phyloP scores from a whole-genome alignment of 2,888 invertebrate genomes.

The Mamestra brassicae region DNA sequence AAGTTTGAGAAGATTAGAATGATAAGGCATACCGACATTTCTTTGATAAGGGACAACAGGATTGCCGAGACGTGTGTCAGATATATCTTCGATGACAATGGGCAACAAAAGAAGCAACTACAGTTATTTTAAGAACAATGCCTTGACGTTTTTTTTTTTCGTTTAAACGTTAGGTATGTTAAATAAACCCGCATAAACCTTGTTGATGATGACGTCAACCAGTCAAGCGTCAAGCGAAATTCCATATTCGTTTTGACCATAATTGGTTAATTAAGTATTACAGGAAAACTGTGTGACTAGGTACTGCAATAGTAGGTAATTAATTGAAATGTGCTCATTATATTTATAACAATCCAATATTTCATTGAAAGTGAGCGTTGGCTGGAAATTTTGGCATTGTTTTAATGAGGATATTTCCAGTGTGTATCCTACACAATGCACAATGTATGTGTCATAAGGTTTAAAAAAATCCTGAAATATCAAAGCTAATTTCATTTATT shows the following conservation, averaged over 20 bases:
- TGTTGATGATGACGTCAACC: constrained; percentile 11
- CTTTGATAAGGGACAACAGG: constrained; percentile 44
- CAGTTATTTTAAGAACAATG: constrained; percentile 54
- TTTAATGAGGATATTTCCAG: constrained; percentile 7
- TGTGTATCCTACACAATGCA: background rate
- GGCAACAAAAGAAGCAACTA: constrained; percentile 33
- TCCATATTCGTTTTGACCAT: background rate
- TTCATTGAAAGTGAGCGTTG: background rate
- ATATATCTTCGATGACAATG: constrained; percentile 42
- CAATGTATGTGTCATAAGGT: no score
- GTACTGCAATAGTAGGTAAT: constrained; percentile 14
- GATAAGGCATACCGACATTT: constrained; percentile 38
- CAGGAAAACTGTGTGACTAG: constrained; percentile 7
- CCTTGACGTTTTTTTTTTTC: constrained; percentile 22
- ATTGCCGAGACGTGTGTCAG: constrained; percentile 29
- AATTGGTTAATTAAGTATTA: constrained; percentile 16
- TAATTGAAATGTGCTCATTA: constrained; percentile 29
- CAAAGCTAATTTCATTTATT: background rate
- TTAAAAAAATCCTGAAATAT: background rate
- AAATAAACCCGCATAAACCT: background rate
- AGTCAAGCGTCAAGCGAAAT: constrained; percentile 11
- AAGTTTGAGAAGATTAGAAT: constrained; percentile 50
- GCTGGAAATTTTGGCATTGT: background rate
- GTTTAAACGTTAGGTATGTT: background rate
- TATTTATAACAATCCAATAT: background rate